These are phyloP conservation scores for Drosophila phalerata DNA, from an alignment of 2,888 invertebrate genomes.

Conservation along the genomic window DNA sequence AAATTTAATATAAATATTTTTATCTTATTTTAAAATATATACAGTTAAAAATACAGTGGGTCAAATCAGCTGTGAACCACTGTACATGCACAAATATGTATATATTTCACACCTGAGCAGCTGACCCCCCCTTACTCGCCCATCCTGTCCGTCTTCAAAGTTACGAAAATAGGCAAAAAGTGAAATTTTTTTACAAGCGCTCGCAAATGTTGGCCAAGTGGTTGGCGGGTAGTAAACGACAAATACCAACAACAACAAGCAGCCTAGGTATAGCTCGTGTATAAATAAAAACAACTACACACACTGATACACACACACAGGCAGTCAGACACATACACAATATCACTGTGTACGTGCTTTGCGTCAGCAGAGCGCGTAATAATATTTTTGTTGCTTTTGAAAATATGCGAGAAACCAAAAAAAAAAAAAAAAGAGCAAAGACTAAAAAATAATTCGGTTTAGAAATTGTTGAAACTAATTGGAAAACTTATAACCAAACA, in stretches of 20 bases:
- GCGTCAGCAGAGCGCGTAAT: slow-evolving; percentile 66
- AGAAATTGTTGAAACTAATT: slow-evolving; percentile 43
- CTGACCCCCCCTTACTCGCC: slow-evolving; percentile 28
- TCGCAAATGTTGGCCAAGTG: slow-evolving; percentile 57
- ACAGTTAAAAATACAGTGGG: too few relatives aligned
- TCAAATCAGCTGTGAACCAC: too few relatives aligned
- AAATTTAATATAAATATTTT: too few relatives aligned
- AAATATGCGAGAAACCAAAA: slow-evolving; percentile 26
- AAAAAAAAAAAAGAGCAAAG: slow-evolving; percentile 22
- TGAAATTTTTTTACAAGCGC: slow-evolving; percentile 64
- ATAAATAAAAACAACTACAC: slow-evolving; percentile 53
- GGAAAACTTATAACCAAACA: slow-evolving; percentile 17
- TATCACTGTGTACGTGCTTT: slow-evolving; percentile 67
- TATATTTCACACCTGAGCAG: slow-evolving; percentile 60
- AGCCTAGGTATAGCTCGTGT: slow-evolving; percentile 56
- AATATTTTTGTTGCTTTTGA: slow-evolving; percentile 42
- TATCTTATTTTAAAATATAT: too few relatives aligned
- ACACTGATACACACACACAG: slow-evolving; percentile 10
- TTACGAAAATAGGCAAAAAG: slow-evolving; percentile 68
- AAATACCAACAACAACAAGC: slow-evolving; percentile 42
- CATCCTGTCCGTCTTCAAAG: slow-evolving; percentile 23
- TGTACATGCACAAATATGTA: not conserved
- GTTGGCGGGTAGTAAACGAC: slow-evolving; percentile 29
- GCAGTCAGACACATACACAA: slow-evolving; percentile 13
- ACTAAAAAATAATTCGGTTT: slow-evolving; percentile 34